Conservation (phyloP, 2,797 vertebrate species). For the Thalassophryne amazonica region DNA sequence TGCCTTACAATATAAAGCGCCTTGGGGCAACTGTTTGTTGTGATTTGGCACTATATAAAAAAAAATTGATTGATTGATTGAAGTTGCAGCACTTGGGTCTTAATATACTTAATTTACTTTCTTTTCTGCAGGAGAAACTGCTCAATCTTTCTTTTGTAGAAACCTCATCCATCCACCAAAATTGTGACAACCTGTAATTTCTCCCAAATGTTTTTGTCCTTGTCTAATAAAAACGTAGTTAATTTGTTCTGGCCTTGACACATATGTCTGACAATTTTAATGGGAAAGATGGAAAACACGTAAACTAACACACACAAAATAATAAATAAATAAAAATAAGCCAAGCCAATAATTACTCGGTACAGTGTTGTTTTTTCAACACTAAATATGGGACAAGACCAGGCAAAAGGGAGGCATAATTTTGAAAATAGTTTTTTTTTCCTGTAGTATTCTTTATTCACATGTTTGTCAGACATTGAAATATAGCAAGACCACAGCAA, state of each 20-base stretch:
- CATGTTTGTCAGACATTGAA: neutral
- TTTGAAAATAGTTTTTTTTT: constrained; percentile 9
- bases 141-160: neutral
- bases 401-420: constrained; percentile 16
- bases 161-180: neutral
- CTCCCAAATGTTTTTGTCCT: constrained; percentile 32
- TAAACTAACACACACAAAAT: constrained; percentile 38
- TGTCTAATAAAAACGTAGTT: constrained; percentile 58
- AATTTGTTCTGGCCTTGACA: constrained; percentile 66
- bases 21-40: no score
- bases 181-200: constrained; percentile 10
- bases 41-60: no score
- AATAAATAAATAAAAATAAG: constrained; percentile 72
- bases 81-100: constrained; percentile 5
- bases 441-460: constrained; percentile 21
- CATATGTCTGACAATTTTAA: constrained; percentile 47
- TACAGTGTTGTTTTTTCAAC: constrained; percentile 35
- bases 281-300: constrained; percentile 36
- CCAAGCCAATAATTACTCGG: constrained; percentile 50
- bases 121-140: constrained; percentile 9
- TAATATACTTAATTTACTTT: constrained; percentile 34
- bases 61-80: no score
- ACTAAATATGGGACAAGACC: constrained; percentile 26
- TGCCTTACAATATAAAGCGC: no score
- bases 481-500: neutral